Conservation (phyloP, 2,113 vertebrate genomes). For the Electrona antarctica region DNA sequence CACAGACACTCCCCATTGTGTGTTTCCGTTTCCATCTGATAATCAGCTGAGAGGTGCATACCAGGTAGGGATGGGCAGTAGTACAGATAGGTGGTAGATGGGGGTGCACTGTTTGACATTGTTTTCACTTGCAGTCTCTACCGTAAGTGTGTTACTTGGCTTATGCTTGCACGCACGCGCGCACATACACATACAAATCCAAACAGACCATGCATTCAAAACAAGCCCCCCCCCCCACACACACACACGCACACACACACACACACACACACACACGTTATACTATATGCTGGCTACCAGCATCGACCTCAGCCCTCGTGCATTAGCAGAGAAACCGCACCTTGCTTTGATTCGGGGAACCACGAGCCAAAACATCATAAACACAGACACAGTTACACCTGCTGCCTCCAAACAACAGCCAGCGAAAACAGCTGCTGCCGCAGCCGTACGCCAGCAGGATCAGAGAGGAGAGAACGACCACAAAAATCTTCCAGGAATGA, state of each 20-base stretch:
- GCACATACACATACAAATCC: neutral
- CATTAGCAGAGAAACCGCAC: conserved; percentile 39
- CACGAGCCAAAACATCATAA: conserved; percentile 41
- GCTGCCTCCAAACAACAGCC: conserved; percentile 15
- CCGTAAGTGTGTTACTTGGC: too few relatives aligned
- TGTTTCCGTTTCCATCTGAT: conserved; percentile 13
- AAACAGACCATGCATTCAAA: neutral
- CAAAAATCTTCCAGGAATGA: conserved; percentile 18
- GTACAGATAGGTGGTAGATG: conserved; percentile 8
- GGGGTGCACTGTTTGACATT: conserved; percentile 21
- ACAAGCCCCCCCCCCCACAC: neutral
- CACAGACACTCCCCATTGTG: neutral
- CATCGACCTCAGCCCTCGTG: conserved; percentile 30
- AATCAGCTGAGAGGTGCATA: conserved; percentile 15
- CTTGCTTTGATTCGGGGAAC: conserved; percentile 37
- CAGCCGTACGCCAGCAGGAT: neutral
- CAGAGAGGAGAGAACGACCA: conserved; percentile 5
- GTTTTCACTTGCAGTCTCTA: too few relatives aligned
- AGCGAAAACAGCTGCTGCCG: conserved; percentile 50
- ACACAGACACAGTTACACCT: conserved; percentile 33
- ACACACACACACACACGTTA: neutral
- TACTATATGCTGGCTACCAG: conserved; percentile 16
- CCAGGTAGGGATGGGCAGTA: neutral
- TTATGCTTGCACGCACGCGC: neutral
- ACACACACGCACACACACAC: neutral